These are phyloP conservation scores for Meandrina meandrites DNA, from an alignment of 92 coral and sea anemone species.

Conservation along the genomic window DNA sequence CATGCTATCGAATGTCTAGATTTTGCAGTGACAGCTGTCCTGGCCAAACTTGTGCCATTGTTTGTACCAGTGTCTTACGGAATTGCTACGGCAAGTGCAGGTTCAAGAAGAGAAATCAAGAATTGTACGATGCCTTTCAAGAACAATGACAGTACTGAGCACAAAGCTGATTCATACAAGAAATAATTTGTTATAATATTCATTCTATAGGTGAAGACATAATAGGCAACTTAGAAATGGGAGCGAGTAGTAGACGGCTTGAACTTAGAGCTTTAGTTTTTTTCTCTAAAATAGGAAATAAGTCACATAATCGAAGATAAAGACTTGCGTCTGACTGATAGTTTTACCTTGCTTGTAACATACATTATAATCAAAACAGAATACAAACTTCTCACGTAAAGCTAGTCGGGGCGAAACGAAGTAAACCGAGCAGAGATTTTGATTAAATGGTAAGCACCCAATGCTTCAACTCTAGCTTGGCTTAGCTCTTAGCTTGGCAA, in stretches of 20 bases:
- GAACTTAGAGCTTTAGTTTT: not conserved
- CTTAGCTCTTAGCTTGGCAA: too few species aligned
- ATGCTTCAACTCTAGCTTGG: too few species aligned
- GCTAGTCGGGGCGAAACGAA: too few species aligned
- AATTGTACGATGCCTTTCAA: not conserved
- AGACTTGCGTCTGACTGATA: too few species aligned
- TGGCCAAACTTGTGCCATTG: not conserved
- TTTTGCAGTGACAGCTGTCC: not conserved
- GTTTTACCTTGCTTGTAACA: too few species aligned
- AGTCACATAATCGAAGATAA: not conserved
- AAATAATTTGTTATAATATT: not conserved
- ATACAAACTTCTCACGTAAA: too few species aligned
- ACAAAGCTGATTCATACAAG: not conserved
- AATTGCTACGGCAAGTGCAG: not conserved
- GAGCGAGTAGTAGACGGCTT: not conserved
- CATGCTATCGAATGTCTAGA: not conserved
- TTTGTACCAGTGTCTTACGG: not conserved
- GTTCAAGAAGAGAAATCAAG: too few species aligned
- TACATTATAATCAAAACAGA: too few species aligned
- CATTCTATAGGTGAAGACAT: not conserved
- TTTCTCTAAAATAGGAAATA: not conserved
- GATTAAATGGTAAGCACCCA: too few species aligned
- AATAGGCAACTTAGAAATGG: not conserved
- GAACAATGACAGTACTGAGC: not conserved
- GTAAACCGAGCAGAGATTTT: too few species aligned